Base-by-base conservation (phyloP, 1,140 invertebrate species). In the Lithobius niger region DNA sequence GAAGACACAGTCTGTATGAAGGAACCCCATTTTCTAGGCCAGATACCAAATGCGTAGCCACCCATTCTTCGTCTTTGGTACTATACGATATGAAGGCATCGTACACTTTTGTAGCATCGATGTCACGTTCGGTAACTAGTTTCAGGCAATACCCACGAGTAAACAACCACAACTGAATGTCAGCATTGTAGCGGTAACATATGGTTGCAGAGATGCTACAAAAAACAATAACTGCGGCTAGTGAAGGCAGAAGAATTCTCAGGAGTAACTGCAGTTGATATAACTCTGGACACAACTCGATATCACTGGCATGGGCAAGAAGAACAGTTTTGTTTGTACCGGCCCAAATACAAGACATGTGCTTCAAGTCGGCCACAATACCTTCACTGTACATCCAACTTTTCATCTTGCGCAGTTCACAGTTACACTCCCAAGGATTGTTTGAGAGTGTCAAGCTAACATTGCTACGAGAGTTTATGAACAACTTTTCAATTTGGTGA, bases 51-150 rank as follows among this genome's bases (percentile, higher is more conserved):
- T 81, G 71, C n/a, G 69, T 59, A 0, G 79, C 67, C 0, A 92
- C 79, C 65, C 84, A 88, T 2, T 79, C 75, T 53, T 83, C 79
- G 66, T 95, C 90, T 62, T 69, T 60, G 61, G 87, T 81, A 0
- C 87, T 86, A 64, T 84, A 92, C 57, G 87, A 89, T 31, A 94
- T 77, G 66, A 93, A 94, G 0, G 86, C 88, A 64, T 95, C 90
- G 66, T 83, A 91, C 3, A 75, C 65, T 65, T 87, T 88, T 45
- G 86, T 79, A 58, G 81, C 79, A 62, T 88, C 85, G 1, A 85
- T 60, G 57, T 86, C 83, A 36, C 82, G 76, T 57, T 67, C 62
- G 1, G 78, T 79, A 16, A 85, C 77, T 19, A 78, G 76, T 71
- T 79, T 79, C 22, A 84, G 65, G 55, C 77, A 81, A 27, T 77